phyloP scores from a whole-genome alignment of 1,140 invertebrate genomes.

The Heliconius congener region DNA sequence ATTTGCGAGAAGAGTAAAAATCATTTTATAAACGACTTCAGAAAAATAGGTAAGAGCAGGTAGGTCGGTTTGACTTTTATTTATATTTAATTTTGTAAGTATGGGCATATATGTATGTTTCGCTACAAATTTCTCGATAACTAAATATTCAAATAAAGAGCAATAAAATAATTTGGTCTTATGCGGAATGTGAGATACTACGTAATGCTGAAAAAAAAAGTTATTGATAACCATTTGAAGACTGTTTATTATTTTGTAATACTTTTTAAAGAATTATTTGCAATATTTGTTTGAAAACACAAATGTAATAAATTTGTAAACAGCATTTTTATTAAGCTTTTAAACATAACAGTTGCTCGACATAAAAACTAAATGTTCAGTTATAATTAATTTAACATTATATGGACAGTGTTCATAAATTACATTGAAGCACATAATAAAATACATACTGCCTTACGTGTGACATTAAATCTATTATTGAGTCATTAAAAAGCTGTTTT shows the following conservation, averaged over 20 bases:
- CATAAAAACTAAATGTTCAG: conserved; percentile 14
- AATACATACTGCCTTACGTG: background rate
- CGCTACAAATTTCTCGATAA: too few relatives aligned
- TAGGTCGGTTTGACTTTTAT: too few relatives aligned
- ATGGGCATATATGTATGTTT: too few relatives aligned
- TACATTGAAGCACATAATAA: conserved; percentile 5
- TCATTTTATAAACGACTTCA: background rate
- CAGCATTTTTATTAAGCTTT: conserved; percentile 2
- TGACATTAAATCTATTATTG: background rate
- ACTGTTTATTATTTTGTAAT: too few relatives aligned
- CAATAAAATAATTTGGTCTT: too few relatives aligned
- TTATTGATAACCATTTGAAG: too few relatives aligned
- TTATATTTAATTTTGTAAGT: too few relatives aligned
- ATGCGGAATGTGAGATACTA: too few relatives aligned
- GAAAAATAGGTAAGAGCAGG: too few relatives aligned
- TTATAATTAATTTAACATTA: conserved; percentile 5
- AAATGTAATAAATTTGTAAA: background rate
- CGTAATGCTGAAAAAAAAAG: too few relatives aligned
- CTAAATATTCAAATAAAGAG: too few relatives aligned
- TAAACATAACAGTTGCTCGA: background rate
- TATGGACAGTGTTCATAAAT: background rate
- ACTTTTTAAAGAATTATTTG: background rate
- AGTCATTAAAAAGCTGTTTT: background rate
- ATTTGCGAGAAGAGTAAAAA: background rate
- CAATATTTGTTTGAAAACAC: background rate